These are phyloP conservation scores for Nebria brevicollis DNA, from an alignment of 2,888 invertebrate species.

Conservation along the genomic window DNA sequence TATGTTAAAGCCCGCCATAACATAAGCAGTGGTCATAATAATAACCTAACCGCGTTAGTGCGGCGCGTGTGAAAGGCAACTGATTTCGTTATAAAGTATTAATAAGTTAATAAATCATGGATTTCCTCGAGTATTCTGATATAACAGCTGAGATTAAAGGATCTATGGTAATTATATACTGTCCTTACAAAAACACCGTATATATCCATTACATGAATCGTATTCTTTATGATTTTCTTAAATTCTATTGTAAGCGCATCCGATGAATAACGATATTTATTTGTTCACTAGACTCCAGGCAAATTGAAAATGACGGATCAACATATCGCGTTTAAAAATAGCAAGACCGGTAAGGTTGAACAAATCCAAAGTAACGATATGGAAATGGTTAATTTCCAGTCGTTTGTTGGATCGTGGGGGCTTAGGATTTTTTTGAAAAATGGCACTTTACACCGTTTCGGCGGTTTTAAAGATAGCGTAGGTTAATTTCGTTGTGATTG, in stretches of 20 bases:
- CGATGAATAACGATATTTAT: slow-evolving; percentile 48
- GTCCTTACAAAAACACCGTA: slow-evolving; percentile 7
- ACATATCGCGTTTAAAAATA: slow-evolving; percentile 92
- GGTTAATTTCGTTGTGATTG: slow-evolving; percentile 53
- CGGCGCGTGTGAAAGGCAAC: too few relatives aligned
- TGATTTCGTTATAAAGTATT: too few relatives aligned
- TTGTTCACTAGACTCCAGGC: slow-evolving; percentile 80
- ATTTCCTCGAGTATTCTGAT: slow-evolving; percentile 89
- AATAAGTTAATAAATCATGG: slow-evolving; percentile 64
- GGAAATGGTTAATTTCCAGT: slow-evolving; percentile 91
- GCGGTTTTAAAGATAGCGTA: slow-evolving; percentile 91
- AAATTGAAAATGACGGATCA: slow-evolving; percentile 92
- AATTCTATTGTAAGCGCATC: too few relatives aligned
- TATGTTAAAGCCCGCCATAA: too few relatives aligned
- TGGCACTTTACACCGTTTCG: slow-evolving; percentile 89
- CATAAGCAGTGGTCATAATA: too few relatives aligned
- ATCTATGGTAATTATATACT: slow-evolving; percentile 75
- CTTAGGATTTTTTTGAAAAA: slow-evolving; percentile 89
- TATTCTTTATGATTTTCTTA: too few relatives aligned
- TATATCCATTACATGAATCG: slow-evolving; percentile 43
- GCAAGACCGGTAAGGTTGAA: slow-evolving; percentile 96
- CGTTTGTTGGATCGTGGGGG: slow-evolving; percentile 91
- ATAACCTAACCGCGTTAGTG: too few relatives aligned
- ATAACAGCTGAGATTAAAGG: slow-evolving; percentile 86
- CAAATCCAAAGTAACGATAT: slow-evolving; percentile 87